Percentiles rank a stretch among this genome's conserved stretches.
Evolutionary conservation across 2,888 invertebrate genomes (phyloP).

Genomic region (Magallana nippona): DNA sequence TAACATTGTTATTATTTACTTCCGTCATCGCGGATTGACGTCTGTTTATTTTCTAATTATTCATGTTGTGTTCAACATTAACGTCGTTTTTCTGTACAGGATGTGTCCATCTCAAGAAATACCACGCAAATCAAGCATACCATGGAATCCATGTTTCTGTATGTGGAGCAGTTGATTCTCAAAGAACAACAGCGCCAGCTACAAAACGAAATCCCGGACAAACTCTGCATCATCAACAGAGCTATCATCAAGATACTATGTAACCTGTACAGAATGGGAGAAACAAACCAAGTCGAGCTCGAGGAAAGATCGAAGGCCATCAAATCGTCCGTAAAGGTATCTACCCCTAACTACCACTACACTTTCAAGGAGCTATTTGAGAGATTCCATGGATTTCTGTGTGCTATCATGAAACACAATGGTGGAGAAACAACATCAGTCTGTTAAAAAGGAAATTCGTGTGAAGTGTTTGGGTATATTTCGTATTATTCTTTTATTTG

Average conservation of each 20-base stretch:
- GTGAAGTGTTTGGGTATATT: not conserved
- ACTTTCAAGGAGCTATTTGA: constrained; percentile 1
- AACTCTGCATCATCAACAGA: constrained; percentile 15
- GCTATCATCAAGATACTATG: not conserved
- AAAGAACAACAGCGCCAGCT: not conserved
- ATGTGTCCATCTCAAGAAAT: constrained; percentile 12
- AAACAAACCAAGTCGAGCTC: not conserved
- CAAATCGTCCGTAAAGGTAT: not conserved
- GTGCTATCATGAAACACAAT: not conserved
- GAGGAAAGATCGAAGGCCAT: not conserved
- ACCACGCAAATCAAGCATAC: constrained; percentile 28
- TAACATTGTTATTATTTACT: constrained; percentile 22
- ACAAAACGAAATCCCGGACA: not conserved
- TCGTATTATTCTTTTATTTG: too few relatives aligned
- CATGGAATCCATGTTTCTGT: constrained; percentile 18
- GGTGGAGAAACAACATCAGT: not conserved
- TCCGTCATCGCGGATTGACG: not conserved
- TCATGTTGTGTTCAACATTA: not conserved
- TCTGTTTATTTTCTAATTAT: constrained; percentile 23
- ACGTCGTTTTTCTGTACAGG: constrained; percentile 5
- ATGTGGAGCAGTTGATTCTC: not conserved
- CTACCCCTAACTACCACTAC: not conserved
- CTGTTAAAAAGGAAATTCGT: not conserved
- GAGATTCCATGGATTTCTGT: constrained; percentile 24
- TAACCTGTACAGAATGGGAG: constrained; percentile 20